These are phyloP conservation scores for Ibidorhyncha struthersii DNA, from an alignment of 2,113 vertebrate genomes.

Conservation along the genomic window DNA sequence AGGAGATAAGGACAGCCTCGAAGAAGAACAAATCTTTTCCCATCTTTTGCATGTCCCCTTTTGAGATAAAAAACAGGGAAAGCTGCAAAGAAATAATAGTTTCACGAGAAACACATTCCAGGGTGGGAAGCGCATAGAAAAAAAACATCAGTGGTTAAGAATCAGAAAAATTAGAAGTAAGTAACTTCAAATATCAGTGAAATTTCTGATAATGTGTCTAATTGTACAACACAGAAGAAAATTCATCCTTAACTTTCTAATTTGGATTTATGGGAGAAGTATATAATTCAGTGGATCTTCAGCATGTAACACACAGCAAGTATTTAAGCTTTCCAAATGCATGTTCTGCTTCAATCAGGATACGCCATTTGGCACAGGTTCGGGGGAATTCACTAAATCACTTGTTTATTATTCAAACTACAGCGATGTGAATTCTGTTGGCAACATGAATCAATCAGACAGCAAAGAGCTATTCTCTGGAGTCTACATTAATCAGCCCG, in stretches of 20 bases:
- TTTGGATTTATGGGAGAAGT: background rate
- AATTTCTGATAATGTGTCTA: background rate
- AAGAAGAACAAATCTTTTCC: background rate
- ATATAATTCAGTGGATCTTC: background rate
- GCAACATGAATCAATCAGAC: slow-evolving; percentile 73
- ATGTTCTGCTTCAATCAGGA: background rate
- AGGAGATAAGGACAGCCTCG: background rate
- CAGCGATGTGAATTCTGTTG: slow-evolving; percentile 45
- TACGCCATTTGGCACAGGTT: background rate
- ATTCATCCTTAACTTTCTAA: background rate
- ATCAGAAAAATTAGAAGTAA: background rate
- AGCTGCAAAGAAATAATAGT: background rate
- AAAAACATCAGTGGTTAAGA: background rate
- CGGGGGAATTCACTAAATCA: slow-evolving; percentile 39
- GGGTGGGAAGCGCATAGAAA: background rate
- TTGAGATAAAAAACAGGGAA: background rate
- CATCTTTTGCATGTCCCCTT: background rate
- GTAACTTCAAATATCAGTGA: background rate
- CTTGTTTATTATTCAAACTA: slow-evolving; percentile 59
- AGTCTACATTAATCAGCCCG: slow-evolving; percentile 50
- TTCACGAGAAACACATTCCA: background rate
- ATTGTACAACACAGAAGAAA: background rate
- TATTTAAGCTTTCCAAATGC: background rate
- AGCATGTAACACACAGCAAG: background rate
- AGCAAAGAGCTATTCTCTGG: slow-evolving; percentile 64